Conservation (phyloP, 2,888 invertebrate species). For the Ariolimax columbianus region DNA sequence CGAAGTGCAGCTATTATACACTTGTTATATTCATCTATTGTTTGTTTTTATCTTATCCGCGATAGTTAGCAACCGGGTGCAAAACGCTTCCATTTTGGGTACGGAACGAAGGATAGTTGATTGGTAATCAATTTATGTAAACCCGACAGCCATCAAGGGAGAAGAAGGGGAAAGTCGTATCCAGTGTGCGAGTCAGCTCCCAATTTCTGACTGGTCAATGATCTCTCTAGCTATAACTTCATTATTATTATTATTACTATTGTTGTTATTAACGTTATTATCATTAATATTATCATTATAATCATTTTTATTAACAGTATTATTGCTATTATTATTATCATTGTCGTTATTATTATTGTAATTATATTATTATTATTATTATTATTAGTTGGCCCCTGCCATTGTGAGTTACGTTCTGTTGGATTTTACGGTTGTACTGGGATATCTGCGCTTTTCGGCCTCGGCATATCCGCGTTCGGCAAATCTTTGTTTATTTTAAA, state of each 20-base stretch:
- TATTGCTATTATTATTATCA: no score
- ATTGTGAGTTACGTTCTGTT: no score
- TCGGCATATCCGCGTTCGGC: no score
- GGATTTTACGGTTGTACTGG: no score
- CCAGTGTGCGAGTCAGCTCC: neutral
- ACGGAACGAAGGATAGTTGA: neutral
- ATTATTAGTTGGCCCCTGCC: no score
- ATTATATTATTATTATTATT: no score
- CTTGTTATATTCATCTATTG: conserved; percentile 3
- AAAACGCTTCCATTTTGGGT: conserved; percentile 15
- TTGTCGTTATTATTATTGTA: no score
- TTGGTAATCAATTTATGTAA: neutral
- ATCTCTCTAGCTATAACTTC: neutral
- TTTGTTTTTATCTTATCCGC: conserved; percentile 20
- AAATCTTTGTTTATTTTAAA: neutral
- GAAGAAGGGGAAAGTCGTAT: neutral
- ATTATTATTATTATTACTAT: no score
- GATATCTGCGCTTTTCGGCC: no score
- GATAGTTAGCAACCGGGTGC: conserved; percentile 8
- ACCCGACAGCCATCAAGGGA: neutral
- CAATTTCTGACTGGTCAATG: neutral
- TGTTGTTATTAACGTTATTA: no score
- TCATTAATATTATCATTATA: no score
- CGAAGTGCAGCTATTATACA: conserved; percentile 12
- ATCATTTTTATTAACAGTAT: no score